These are phyloP conservation scores for Trachelus stipa DNA, from an alignment of 2,888 invertebrate genomes.

Conservation along the genomic window DNA sequence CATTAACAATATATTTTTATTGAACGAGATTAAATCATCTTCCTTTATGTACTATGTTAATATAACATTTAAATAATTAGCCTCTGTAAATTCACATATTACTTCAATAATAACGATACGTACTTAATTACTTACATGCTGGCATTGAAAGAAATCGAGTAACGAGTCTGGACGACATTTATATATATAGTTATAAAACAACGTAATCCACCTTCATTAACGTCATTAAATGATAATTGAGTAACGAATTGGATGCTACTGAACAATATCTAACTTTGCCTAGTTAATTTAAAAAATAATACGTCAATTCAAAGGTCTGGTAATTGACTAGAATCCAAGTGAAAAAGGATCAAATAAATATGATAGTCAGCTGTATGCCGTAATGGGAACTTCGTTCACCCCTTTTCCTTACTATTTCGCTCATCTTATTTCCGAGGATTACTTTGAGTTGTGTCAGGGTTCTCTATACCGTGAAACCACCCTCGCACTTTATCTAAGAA, in stretches of 20 bases:
- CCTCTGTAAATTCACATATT: neutral
- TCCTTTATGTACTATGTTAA: neutral
- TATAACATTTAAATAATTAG: neutral
- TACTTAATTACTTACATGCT: too few species aligned
- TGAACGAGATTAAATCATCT: neutral
- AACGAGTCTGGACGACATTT: too few species aligned
- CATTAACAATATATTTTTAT: neutral
- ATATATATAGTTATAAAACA: too few species aligned
- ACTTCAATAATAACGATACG: too few species aligned
- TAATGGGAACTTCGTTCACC: neutral
- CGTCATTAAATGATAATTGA: too few species aligned
- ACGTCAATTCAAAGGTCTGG: too few species aligned
- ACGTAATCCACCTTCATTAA: too few species aligned
- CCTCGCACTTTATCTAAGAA: neutral
- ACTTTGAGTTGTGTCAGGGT: slow-evolving; percentile 30
- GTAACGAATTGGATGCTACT: too few species aligned
- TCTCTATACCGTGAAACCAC: slow-evolving; percentile 5
- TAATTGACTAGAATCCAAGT: neutral
- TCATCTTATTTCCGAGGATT: slow-evolving; percentile 24
- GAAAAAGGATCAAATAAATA: neutral
- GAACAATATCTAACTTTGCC: too few species aligned
- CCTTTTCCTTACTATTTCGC: slow-evolving; percentile 14
- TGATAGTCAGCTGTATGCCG: neutral
- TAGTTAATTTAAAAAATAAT: too few species aligned
- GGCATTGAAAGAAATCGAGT: too few species aligned